Percentiles rank a stretch among this genome's conserved stretches.
phyloP scores from a whole-genome alignment of 2,888 invertebrate species.

The Ophion ventricosus region DNA sequence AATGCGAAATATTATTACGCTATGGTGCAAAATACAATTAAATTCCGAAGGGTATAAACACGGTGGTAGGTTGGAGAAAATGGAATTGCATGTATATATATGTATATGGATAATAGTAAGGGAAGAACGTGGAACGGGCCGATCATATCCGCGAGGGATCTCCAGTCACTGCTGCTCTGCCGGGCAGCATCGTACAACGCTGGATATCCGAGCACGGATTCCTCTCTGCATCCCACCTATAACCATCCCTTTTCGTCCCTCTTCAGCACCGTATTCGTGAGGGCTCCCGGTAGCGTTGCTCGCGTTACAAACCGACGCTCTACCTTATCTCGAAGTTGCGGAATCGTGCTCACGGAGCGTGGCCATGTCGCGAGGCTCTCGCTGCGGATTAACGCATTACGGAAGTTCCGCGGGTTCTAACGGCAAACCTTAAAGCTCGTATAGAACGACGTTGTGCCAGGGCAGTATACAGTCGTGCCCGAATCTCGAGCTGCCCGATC shows the following conservation, averaged over 20 bases:
- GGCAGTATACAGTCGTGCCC: constrained; percentile 53
- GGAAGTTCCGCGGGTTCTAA: constrained; percentile 79
- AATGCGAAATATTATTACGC: constrained; percentile 16
- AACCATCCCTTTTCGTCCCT: constrained; percentile 14
- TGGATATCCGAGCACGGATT: constrained; percentile 56
- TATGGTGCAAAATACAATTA: constrained; percentile 9
- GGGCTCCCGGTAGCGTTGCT: constrained; percentile 30
- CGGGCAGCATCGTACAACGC: constrained; percentile 45
- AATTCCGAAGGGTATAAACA: constrained; percentile 26
- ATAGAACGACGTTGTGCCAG: constrained; percentile 32
- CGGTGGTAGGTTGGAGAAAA: not conserved
- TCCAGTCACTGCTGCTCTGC: constrained; percentile 13
- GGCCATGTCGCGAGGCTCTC: constrained; percentile 65
- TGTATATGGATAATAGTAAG: constrained; percentile 18
- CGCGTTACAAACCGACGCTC: constrained; percentile 56
- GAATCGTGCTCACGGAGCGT: constrained; percentile 75
- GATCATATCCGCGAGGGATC: constrained; percentile 54
- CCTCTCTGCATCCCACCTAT: constrained; percentile 31
- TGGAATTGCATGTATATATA: constrained; percentile 10
- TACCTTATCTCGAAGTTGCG: constrained; percentile 74
- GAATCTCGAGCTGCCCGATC: constrained; percentile 71
- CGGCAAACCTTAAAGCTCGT: constrained; percentile 73
- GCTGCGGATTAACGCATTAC: constrained; percentile 81
- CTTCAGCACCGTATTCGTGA: constrained; percentile 10
- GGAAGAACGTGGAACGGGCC: constrained; percentile 27